Percentiles rank a stretch among this genome's conserved stretches.
Conservation (phyloP, 1,140 invertebrate species). For the Zelostemma sp. region DNA sequence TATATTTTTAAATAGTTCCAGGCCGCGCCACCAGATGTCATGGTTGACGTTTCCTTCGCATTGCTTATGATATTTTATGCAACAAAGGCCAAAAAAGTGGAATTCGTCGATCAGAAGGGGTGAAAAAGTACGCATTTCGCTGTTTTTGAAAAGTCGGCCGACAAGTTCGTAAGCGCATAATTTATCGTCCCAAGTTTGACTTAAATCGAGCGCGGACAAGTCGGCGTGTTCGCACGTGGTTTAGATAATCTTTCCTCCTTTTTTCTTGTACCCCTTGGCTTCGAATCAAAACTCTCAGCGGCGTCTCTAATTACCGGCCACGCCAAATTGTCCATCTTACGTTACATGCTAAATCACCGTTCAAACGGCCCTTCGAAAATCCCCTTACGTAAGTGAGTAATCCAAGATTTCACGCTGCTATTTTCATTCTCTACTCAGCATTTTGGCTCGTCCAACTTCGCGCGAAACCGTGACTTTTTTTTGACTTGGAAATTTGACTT, state of each 20-base stretch:
- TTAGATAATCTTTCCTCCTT: conserved; percentile 29
- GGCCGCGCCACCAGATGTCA: too few species aligned
- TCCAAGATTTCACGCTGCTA: too few species aligned
- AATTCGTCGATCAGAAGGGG: too few species aligned
- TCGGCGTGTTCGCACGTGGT: conserved; percentile 20
- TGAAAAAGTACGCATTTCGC: too few species aligned
- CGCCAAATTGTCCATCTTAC: conserved; percentile 25
- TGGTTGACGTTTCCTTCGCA: too few species aligned
- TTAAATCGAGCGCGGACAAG: conserved; percentile 36
- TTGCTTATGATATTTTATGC: too few species aligned
- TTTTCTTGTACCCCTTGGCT: conserved; percentile 29
- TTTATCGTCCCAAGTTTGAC: conserved; percentile 14
- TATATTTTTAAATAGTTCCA: too few species aligned
- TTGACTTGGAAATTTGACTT: too few species aligned
- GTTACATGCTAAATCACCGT: background rate
- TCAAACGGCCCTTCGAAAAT: background rate
- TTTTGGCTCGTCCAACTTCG: too few species aligned
- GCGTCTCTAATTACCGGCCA: conserved; percentile 30
- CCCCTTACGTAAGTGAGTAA: background rate
- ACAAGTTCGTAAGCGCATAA: conserved; percentile 24
- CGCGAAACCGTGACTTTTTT: too few species aligned
- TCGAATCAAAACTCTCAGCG: conserved; percentile 21
- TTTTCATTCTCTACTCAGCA: too few species aligned
- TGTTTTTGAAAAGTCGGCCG: background rate
- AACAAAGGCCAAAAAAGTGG: too few species aligned